These are phyloP conservation scores for Diarsia mendica DNA, from an alignment of 2,888 invertebrate species.

Conservation along the genomic window DNA sequence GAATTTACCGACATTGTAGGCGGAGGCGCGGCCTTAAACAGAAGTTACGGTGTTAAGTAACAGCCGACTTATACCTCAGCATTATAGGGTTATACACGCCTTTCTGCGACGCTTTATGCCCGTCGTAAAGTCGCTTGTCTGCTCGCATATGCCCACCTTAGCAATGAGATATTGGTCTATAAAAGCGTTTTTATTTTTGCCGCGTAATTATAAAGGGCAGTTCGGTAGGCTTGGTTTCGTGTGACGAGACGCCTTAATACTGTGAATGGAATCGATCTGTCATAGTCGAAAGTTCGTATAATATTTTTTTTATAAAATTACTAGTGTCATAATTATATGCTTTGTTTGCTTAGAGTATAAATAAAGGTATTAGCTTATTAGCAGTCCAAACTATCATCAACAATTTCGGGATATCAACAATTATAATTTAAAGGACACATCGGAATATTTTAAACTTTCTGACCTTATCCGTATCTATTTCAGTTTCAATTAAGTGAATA, in stretches of 20 bases:
- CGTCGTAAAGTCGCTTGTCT: constrained; percentile 80
- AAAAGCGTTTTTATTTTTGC: constrained; percentile 72
- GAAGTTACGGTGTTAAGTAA: constrained; percentile 86
- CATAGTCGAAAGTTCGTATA: constrained; percentile 3
- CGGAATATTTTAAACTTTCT: constrained; percentile 11
- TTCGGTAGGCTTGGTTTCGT: constrained; percentile 52
- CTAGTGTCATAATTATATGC: not conserved
- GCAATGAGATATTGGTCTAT: constrained; percentile 76
- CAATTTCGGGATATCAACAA: constrained; percentile 10
- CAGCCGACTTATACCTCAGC: constrained; percentile 73
- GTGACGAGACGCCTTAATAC: constrained; percentile 32
- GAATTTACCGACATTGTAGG: constrained; percentile 81
- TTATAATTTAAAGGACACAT: constrained; percentile 24
- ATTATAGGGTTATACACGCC: constrained; percentile 72
- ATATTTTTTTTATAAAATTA: constrained; percentile 4
- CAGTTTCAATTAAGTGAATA: constrained; percentile 7
- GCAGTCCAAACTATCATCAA: not conserved
- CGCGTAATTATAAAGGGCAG: constrained; percentile 65
- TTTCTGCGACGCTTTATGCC: constrained; percentile 79
- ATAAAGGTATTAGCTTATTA: not conserved
- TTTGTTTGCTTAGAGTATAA: not conserved
- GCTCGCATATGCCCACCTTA: constrained; percentile 74
- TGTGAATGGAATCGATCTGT: constrained; percentile 38
- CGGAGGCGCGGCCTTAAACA: constrained; percentile 78
- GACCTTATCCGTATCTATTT: constrained; percentile 32